Evolutionary conservation across 2,797 vertebrate species (phyloP), one percentile per base, ranked within the genome.

Genomic region (Poeciliopsis turneri): DNA sequence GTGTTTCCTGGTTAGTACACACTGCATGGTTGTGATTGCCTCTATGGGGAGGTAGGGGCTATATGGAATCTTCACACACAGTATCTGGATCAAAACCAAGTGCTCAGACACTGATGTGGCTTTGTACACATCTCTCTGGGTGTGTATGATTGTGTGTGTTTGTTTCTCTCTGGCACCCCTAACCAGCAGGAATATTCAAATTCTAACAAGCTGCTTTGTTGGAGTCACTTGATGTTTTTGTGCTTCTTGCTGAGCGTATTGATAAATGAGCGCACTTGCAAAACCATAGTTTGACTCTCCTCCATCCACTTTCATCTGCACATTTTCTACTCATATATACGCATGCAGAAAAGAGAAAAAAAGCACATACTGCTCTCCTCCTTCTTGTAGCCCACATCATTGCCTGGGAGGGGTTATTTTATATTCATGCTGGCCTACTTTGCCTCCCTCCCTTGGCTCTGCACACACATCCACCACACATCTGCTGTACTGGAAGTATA

Each of bases 391-490:
- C 91, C 90, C 88, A 93, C 92, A 93, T 93, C 92, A 89, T 91
- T 93, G 91, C 93, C 93, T 94, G 88, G 90, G 88, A 93, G 94
- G 92, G 92, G 89, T 94, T 93, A 95, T 95, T 93, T 94, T 93
- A 95, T 94, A 95, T 95, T 95, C 95, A 95, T 95, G 93, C 93
- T 95, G 95, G 90, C 95, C 95, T 95, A 95, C 92, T 95, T 96
- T 90, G 89, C 87, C 83, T 87, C 61, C 76, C 83, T 93, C 90
- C 90, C 90, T 86, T 82, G 87, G 89, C 86, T 92, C 85, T 77
- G 25, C 71, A 57, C 83, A 33, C 77, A 68, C 86, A 75, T 77
- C 53, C 79, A 74, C 74, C 85, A 83, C 86, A 87, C 88, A 92
- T 86, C 88, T 92, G 89, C 85, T 78, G 90, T 89, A 84, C 87